Conservation (phyloP, 92 coral and sea anemone genomes). For the Palythoa grandis region DNA sequence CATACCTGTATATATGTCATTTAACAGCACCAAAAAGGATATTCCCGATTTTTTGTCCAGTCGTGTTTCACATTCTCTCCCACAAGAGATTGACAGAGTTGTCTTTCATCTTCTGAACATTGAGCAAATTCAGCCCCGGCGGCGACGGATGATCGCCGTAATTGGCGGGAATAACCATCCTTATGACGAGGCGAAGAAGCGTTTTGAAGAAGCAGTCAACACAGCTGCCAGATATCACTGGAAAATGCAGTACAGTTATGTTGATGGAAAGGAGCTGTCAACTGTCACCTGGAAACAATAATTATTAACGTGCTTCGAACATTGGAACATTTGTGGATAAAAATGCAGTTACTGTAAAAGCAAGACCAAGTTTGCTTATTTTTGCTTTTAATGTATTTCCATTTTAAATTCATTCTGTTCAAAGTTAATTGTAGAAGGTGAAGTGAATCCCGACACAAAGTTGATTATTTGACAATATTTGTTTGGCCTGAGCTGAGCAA, state of each 20-base stretch:
- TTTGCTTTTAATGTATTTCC: too few species aligned
- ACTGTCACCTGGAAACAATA: neutral
- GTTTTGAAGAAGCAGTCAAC: conserved; percentile 59
- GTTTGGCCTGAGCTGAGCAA: too few species aligned
- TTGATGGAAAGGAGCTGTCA: neutral
- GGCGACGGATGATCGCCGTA: conserved; percentile 69
- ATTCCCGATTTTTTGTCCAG: conserved; percentile 70
- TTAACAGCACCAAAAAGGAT: conserved; percentile 64
- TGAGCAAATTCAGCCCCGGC: conserved; percentile 76
- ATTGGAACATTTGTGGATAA: neutral
- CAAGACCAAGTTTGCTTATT: too few species aligned
- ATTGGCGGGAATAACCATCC: conserved; percentile 82
- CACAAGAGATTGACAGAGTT: conserved; percentile 71
- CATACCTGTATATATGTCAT: conserved; percentile 75
- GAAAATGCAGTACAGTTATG: neutral
- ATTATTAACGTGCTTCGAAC: neutral
- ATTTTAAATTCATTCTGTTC: too few species aligned
- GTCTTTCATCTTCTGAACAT: conserved; percentile 76
- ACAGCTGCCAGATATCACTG: conserved; percentile 17
- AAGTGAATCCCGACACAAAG: too few species aligned
- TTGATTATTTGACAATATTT: too few species aligned
- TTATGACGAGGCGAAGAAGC: conserved; percentile 65
- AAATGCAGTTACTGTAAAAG: too few species aligned
- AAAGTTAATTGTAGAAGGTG: too few species aligned
- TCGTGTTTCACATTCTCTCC: conserved; percentile 66